A percentile compares a stretch with the other conserved stretches of the same genome.
These are phyloP conservation scores for Diplazon laetatorius DNA, from an alignment of 2,888 invertebrate species.

Conservation along the genomic window DNA sequence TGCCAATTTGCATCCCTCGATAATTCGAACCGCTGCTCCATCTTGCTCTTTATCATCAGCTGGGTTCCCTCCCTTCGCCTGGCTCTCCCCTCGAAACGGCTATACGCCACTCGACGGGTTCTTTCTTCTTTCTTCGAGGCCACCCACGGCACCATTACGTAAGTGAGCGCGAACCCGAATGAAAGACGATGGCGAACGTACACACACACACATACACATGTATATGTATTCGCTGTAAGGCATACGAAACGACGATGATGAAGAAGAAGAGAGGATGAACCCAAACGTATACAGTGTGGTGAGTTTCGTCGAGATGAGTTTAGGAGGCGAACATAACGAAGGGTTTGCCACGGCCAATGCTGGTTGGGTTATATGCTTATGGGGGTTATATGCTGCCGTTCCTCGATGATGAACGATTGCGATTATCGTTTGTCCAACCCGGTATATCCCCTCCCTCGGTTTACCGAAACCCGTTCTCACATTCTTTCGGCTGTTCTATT, in stretches of 20 bases:
- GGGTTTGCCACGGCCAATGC: slow-evolving; percentile 6
- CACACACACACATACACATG: too few species aligned
- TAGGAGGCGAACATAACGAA: slow-evolving; percentile 62
- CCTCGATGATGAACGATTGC: slow-evolving; percentile 55
- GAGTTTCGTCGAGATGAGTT: slow-evolving; percentile 61
- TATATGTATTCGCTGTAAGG: too few species aligned
- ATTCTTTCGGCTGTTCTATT: slow-evolving; percentile 31
- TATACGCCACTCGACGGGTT: slow-evolving; percentile 12
- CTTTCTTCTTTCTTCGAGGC: slow-evolving; percentile 53
- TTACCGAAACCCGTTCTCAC: slow-evolving; percentile 43
- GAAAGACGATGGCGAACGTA: slow-evolving; percentile 53
- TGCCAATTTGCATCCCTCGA: slow-evolving; percentile 3
- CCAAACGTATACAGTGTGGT: too few species aligned
- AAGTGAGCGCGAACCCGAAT: slow-evolving; percentile 62
- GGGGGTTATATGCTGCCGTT: slow-evolving; percentile 24
- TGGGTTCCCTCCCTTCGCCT: slow-evolving; percentile 28
- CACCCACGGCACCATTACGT: slow-evolving; percentile 64
- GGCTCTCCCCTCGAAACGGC: too few species aligned
- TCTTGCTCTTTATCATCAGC: slow-evolving; percentile 59
- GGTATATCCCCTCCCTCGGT: slow-evolving; percentile 57
- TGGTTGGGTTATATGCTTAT: background rate
- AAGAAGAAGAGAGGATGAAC: slow-evolving; percentile 49
- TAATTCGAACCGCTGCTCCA: slow-evolving; percentile 20
- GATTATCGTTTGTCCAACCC: slow-evolving; percentile 45
- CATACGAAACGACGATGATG: slow-evolving; percentile 42